phyloP scores from a whole-genome alignment of 2,888 invertebrate genomes.

The Argyra leucocephala region DNA sequence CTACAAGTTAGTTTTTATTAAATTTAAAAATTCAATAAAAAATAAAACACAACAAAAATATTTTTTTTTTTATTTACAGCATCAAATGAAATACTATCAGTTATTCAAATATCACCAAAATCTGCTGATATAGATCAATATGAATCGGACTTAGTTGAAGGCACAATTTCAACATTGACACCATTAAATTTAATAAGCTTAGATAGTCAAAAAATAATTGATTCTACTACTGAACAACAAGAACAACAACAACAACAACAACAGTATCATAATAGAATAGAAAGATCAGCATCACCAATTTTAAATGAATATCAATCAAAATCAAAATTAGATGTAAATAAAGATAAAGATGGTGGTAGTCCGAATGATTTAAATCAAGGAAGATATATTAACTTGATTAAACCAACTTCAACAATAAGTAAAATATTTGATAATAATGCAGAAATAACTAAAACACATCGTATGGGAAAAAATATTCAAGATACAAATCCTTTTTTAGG shows the following conservation, averaged over 20 bases:
- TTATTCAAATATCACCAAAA: slow-evolving; percentile 63
- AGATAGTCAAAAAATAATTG: slow-evolving; percentile 17
- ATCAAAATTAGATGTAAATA: slow-evolving; percentile 30
- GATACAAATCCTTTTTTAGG: slow-evolving; percentile 42
- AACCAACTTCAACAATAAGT: slow-evolving; percentile 37
- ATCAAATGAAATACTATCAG: slow-evolving; percentile 33
- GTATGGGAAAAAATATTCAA: slow-evolving; percentile 35
- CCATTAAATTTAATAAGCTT: slow-evolving; percentile 25
- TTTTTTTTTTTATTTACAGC: not conserved
- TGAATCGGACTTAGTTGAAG: slow-evolving; percentile 22
- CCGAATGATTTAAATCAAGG: slow-evolving; percentile 26
- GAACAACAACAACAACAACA: no score
- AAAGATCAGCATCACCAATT: slow-evolving; percentile 51
- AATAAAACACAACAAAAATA: not conserved
- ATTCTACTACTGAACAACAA: slow-evolving; percentile 27
- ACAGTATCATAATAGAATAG: slow-evolving; percentile 38
- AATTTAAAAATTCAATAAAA: not conserved
- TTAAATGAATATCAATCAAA: slow-evolving; percentile 48
- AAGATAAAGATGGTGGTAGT: slow-evolving; percentile 28
- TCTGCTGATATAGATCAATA: slow-evolving; percentile 40
- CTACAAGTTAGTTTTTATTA: not conserved
- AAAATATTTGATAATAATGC: slow-evolving; percentile 26
- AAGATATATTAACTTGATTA: slow-evolving; percentile 40
- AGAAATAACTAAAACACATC: slow-evolving; percentile 33
- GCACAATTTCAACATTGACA: slow-evolving; percentile 31